phyloP scores from a whole-genome alignment of 2,888 invertebrate species.

The Alviniconcha strummeri region DNA sequence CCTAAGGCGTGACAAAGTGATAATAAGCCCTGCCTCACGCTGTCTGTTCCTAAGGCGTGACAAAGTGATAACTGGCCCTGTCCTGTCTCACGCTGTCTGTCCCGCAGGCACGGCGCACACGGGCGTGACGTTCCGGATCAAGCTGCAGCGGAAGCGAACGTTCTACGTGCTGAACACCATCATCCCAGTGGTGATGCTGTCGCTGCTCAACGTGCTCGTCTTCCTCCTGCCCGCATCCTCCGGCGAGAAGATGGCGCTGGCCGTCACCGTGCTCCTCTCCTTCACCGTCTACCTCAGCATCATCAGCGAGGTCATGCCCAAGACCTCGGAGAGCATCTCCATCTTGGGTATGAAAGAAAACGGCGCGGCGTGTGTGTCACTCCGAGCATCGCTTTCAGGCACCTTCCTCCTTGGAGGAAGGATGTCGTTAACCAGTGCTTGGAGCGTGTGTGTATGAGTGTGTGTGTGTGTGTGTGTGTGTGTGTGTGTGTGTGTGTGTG shows the following conservation, averaged over 20 bases:
- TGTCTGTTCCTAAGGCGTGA: too few species aligned
- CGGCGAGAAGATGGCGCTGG: constrained; percentile 59
- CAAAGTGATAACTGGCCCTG: too few species aligned
- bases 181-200: constrained; percentile 56
- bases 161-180: constrained; percentile 59
- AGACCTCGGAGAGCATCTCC: constrained; percentile 57
- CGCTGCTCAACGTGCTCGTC: constrained; percentile 54
- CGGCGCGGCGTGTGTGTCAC: not conserved
- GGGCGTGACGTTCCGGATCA: constrained; percentile 46
- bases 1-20: too few species aligned
- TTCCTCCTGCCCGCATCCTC: constrained; percentile 55
- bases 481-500: not conserved
- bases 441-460: not conserved
- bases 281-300: constrained; percentile 59
- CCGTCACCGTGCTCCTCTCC: constrained; percentile 57
- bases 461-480: not conserved
- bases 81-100: too few species aligned
- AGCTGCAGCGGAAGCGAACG: constrained; percentile 50
- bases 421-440: too few species aligned
- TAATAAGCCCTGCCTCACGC: too few species aligned
- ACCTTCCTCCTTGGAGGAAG: too few species aligned
- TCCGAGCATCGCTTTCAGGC: too few species aligned
- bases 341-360: constrained; percentile 47
- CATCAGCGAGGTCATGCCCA: constrained; percentile 59
- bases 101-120: constrained; percentile 43